Evolutionary conservation across 2,797 vertebrate genomes (phyloP), one percentile per base, ranked within the genome.

Genomic region (Artibeus lituratus): DNA sequence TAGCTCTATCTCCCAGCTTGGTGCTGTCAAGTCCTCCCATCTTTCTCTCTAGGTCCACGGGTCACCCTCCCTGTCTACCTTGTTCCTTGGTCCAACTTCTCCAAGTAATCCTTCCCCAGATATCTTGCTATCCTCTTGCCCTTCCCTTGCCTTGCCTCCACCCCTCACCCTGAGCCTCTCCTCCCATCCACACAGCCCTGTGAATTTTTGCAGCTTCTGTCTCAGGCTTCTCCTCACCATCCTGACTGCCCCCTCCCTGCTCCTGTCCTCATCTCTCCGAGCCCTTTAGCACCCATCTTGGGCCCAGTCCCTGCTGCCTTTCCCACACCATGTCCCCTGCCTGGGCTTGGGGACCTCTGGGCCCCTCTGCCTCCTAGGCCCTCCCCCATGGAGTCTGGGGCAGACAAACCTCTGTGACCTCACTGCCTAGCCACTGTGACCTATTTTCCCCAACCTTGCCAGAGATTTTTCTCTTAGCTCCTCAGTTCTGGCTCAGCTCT

Each of bases 351-450:
- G 93, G 51, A 57, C 87, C 83, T 96, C 92, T 91, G 55, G 95
- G 83, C 80, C 83, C 78, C 88, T 91, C 81, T 74, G 90, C 92
- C 80, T 95, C 80, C 70, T 76, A 94, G 62, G 95, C 97, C 86
- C 97, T 96, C 94, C 97, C 91, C 72, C 53, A 92, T 96, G 94
- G 96, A 98, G 95, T 95, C 96, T 93, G 90, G 93, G 92, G n/a
- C 94, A 77, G 82, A 89, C 87, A 97, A 94, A 97, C 90, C 96
- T 96, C 96, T 97, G 96, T 98, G 97, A 98, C 97, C 96, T 98
- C 97, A 97, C 73, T 94, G 81, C 55, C 32, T 39, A 89, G 87
- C 51, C 81, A 96, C 97, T 97, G 96, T 98, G 97, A 98, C 95
- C 96, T 97, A 67, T 82, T 87, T 87, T 87, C 72, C 82, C 83